phyloP scores from a whole-genome alignment of 2,113 vertebrate genomes.

The Stigmatopora nigra region DNA sequence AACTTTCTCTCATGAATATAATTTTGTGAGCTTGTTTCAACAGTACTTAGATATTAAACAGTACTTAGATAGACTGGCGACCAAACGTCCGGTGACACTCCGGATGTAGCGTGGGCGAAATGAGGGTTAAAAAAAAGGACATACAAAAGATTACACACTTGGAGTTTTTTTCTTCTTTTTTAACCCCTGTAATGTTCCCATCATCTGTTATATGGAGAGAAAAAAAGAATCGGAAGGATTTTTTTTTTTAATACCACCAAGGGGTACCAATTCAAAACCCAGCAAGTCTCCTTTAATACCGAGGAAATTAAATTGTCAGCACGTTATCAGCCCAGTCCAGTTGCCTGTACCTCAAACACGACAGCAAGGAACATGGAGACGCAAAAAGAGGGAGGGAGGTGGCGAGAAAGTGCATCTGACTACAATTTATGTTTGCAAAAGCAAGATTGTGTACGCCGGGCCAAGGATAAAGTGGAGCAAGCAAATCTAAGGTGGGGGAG shows the following conservation, averaged over 20 bases:
- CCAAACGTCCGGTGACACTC: no score
- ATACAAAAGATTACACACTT: conserved; percentile 41
- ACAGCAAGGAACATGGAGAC: conserved; percentile 37
- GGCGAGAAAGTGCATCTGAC: conserved; percentile 40
- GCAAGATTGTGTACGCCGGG: conserved; percentile 18
- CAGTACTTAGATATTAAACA: no score
- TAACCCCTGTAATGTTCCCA: conserved; percentile 16
- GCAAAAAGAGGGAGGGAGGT: conserved; percentile 17
- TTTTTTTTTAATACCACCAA: conserved; percentile 49
- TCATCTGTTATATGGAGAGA: conserved; percentile 23
- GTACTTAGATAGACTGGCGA: no score
- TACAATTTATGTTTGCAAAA: conserved; percentile 36
- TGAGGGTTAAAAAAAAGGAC: conserved; percentile 15
- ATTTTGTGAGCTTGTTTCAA: no score
- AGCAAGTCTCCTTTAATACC: conserved; percentile 65
- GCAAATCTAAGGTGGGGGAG: conserved; percentile 8
- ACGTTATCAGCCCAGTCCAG: conserved; percentile 67
- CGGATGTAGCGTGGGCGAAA: conserved; percentile 9
- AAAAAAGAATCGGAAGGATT: conserved; percentile 19
- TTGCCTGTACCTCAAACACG: conserved; percentile 59
- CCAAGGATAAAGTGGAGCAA: conserved; percentile 64
- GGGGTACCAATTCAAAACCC: conserved; percentile 62
- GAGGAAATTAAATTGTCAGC: conserved; percentile 62
- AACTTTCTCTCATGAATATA: no score
- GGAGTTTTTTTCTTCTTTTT: conserved; percentile 25